Percentiles rank a stretch among this genome's conserved stretches.
phyloP scores from a whole-genome alignment of 2,113 vertebrate species.

The Lota lota region DNA sequence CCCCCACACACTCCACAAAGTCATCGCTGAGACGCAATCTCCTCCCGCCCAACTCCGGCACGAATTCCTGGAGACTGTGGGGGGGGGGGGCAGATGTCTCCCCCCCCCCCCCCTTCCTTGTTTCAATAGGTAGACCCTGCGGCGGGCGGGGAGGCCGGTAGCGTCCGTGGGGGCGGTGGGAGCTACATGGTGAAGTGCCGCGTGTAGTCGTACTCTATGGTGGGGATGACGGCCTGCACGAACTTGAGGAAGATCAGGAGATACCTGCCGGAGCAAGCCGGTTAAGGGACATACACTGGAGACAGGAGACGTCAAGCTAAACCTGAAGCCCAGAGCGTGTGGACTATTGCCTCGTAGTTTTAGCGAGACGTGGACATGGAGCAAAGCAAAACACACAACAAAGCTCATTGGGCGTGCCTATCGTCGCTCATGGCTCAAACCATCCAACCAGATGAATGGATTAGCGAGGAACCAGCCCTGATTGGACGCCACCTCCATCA shows the following conservation, averaged over 20 bases:
- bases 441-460: too few species aligned
- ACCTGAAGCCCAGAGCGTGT: too few species aligned
- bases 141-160: background rate
- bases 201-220: conserved; percentile 99
- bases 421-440: too few species aligned
- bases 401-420: too few species aligned
- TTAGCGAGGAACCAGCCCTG: too few species aligned
- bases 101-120: background rate
- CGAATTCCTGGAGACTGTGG: background rate
- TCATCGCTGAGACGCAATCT: background rate
- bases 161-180: background rate
- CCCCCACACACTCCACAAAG: background rate
- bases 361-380: too few species aligned
- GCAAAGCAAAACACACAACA: too few species aligned
- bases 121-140: background rate
- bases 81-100: background rate
- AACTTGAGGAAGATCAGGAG: conserved; percentile 99
- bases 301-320: background rate
- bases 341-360: too few species aligned
- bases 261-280: conserved; percentile 78
- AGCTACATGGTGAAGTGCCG: conserved; percentile 97
- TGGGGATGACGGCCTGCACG: conserved; percentile 99
- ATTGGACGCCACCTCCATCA: too few species aligned
- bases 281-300: conserved; percentile 75
- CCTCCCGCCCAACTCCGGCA: background rate